phyloP scores from a whole-genome alignment of 2,797 vertebrate genomes.

The Serranus cabrilla region DNA sequence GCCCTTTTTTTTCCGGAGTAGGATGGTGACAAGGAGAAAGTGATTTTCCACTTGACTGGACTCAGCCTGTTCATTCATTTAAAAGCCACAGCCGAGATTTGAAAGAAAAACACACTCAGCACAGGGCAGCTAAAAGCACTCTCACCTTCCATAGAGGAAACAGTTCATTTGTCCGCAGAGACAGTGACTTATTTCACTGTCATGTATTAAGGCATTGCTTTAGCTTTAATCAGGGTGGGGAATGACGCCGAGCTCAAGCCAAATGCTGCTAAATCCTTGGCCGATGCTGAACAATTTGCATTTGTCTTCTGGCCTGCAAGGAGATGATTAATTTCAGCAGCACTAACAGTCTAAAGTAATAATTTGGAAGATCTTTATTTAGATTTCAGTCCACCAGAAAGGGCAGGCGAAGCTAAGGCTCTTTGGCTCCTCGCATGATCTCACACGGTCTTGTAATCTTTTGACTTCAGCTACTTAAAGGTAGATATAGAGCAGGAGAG shows the following conservation, averaged over 20 bases:
- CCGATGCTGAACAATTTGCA: slow-evolving; percentile 30
- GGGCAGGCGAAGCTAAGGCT: too few species aligned
- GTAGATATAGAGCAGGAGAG: too few species aligned
- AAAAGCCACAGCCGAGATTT: slow-evolving; percentile 51
- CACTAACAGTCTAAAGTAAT: neutral
- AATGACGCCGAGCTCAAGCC: slow-evolving; percentile 14
- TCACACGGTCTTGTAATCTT: too few species aligned
- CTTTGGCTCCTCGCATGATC: too few species aligned
- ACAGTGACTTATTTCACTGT: slow-evolving; percentile 33
- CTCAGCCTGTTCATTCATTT: slow-evolving; percentile 60
- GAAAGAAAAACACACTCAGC: slow-evolving; percentile 37
- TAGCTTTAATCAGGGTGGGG: slow-evolving; percentile 25
- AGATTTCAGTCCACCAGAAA: too few species aligned
- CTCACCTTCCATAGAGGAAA: slow-evolving; percentile 42
- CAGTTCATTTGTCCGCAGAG: slow-evolving; percentile 49
- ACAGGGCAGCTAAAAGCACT: slow-evolving; percentile 36
- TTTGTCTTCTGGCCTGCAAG: slow-evolving; percentile 6
- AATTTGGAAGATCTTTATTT: too few species aligned
- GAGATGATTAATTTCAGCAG: slow-evolving; percentile 17
- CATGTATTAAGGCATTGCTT: slow-evolving; percentile 24
- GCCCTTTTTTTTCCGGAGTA: slow-evolving; percentile 39
- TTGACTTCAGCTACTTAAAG: too few species aligned
- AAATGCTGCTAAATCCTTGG: slow-evolving; percentile 38
- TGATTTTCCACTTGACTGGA: slow-evolving; percentile 77
- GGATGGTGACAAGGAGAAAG: slow-evolving; percentile 66